Base-by-base conservation (phyloP, 2,888 invertebrate genomes). In the Dromius quadrimaculatus region DNA sequence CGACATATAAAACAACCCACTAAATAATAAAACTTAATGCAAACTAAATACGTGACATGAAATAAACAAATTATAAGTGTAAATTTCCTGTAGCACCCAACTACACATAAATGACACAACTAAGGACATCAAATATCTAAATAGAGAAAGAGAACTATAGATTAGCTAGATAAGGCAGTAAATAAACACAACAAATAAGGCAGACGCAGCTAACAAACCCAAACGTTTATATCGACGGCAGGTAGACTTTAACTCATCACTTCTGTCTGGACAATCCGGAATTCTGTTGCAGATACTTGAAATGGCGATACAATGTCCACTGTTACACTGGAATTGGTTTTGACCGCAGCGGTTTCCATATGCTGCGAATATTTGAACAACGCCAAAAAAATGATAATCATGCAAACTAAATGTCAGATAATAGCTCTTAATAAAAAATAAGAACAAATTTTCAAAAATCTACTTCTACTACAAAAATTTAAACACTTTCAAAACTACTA, bases 181-280 rank as follows among this genome's bases (percentile, higher is more conserved):
- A 45, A 62, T 22, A 62, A 57, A 61, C 47, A 70, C 61, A 70
- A 61, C 47, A 43, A 17, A 72, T 73, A 75, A 75, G 75, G 76
- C 76, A 74, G 69, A 50, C 72, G 71, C 57, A 71, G 68, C 62
- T 78, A 78, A 84, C 81, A 81, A 82, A 83, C 82, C 82, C 80
- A 81, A 80, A 81, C 78, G 77, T 82, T 76, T 85, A 86, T 78
- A 83, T 81, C 79, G 82, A 80, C 78, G 81, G 81, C 79, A 85
- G 79, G 81, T 20, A 36, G 36, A 4, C 38, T 34, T 28, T 15
- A 32, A 81, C 81, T 90, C 90, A 80, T 90, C 90, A 76, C 87
- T 88, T 78, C 83, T 81, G 80, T 90, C 89, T 74, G 77, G 80
- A 83, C 91, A 91, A 81, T 90, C 87, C 75, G 79, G 78, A 77